Evolutionary conservation across 2,888 invertebrate species (phyloP).

Genomic region (Luperina testacea): DNA sequence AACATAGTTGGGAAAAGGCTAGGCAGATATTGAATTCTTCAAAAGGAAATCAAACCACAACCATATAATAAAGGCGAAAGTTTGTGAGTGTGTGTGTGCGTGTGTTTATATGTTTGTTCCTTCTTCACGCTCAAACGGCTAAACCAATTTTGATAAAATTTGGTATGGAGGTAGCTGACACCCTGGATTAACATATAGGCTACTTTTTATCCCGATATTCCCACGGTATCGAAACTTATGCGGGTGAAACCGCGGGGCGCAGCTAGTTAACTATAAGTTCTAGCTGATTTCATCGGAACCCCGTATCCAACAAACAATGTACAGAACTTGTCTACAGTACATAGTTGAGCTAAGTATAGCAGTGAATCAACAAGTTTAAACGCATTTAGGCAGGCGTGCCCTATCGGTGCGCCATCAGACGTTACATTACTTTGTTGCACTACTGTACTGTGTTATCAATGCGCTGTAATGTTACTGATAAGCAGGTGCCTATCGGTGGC

Average conservation of each 20-base stretch:
- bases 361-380: conserved; percentile 62
- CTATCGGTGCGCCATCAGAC: conserved; percentile 55
- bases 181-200: no score
- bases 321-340: conserved; percentile 5
- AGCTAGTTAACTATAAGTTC: background rate
- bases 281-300: background rate
- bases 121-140: no score
- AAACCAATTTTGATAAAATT: no score
- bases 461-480: conserved; percentile 45
- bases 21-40: no score
- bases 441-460: conserved; percentile 46
- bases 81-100: no score
- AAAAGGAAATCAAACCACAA: background rate
- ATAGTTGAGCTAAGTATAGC: conserved; percentile 36
- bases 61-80: no score
- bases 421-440: conserved; percentile 62
- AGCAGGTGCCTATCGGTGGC: conserved; percentile 50
- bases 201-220: no score
- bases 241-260: no score
- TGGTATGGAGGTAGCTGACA: no score
- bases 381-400: conserved; percentile 60
- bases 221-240: no score
- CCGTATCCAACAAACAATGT: conserved; percentile 1
- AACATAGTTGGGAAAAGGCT: no score
- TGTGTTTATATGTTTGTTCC: no score